Evolutionary conservation across 2,113 vertebrate genomes (phyloP).

Genomic region (Polypterus bichir): DNA sequence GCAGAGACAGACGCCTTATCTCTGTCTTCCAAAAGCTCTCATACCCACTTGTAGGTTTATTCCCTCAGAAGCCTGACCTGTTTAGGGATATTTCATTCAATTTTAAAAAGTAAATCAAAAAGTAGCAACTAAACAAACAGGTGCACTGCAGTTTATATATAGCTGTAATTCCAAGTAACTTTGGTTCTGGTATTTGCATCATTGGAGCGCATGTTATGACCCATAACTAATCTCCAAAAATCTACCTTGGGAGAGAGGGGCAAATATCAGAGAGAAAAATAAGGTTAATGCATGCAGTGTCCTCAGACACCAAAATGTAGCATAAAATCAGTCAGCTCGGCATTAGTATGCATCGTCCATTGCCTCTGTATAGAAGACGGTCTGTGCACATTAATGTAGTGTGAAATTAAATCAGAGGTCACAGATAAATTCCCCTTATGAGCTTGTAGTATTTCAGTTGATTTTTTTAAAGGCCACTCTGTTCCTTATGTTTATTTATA

Average conservation of each 20-base stretch:
- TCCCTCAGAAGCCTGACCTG: no score
- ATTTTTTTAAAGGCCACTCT: constrained; percentile 12
- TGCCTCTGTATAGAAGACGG: constrained; percentile 20
- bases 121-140: no score
- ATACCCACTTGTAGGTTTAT: no score
- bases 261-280: constrained; percentile 21
- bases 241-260: constrained; percentile 8
- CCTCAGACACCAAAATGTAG: constrained; percentile 24
- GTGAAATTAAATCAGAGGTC: constrained; percentile 32
- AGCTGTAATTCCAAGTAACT: constrained; percentile 40
- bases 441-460: constrained; percentile 20
- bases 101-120: no score
- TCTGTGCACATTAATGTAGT: constrained; percentile 29
- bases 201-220: constrained; percentile 28
- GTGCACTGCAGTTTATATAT: no score
- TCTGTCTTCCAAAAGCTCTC: no score
- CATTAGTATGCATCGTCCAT: constrained; percentile 27
- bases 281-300: constrained; percentile 26
- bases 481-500: no score
- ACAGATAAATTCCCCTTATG: constrained; percentile 17
- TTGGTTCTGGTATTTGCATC: constrained; percentile 22
- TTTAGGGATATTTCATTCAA: no score
- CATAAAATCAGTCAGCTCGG: constrained; percentile 19
- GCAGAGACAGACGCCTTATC: no score
- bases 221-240: background rate